Base-by-base conservation (phyloP, 2,113 vertebrate genomes). In the Bettongia penicillata region DNA sequence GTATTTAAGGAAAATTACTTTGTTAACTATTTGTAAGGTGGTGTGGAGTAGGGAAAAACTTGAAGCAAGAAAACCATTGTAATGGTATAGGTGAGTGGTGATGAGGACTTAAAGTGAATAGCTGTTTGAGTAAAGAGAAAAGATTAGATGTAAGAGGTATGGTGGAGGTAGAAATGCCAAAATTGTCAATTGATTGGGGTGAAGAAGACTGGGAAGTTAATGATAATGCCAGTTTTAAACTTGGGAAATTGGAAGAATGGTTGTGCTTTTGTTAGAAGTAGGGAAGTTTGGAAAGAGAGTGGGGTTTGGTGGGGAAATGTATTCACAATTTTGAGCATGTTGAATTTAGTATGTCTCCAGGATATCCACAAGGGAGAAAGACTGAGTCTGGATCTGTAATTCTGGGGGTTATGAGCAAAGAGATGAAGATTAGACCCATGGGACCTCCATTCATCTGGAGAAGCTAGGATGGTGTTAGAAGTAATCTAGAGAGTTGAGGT, bases 1-100 rank as follows among this genome's bases (percentile, higher is more conserved):
- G 25, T 94, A 49, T 37, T 6, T 93, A 95, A 93, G 68, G 89
- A 94, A 94, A 50, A n/a, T 96, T 49, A 77, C 37, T 77, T 77
- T 77, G 10, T 68, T 68, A 77, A 43, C 68, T 43, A 6, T 43
- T 43, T 77, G 37, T 77, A 77, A 22, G 68, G 43, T 77, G 16
- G 68, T 37, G 37, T 19, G 2, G 14, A 77, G 16, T 77, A 19
- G 6, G 14, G 14, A 43, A 37, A 77, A 19, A 77, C 16, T 77
- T 19, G 61, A n/a, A n/a, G 68, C 57, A 77, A 2, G 37, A 37
- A 16, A 77, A 5, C 37, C 31, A n/a, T 77, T 77, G 37, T 77
- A 77, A 77, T 77, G 43, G 43, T 61, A 31, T 61, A 61, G 24
- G 57, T 31, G 57, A 31, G 25, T 37, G 37, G 37, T 77, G 5